These are phyloP conservation scores for sheep (Ovis aries) DNA, from an alignment of 2,113 vertebrate species.

Conservation along the genomic window ARS-UI_Ramb_v3.0 NC_056074.1:43705501-43706000, in stretches of 20 bases:
- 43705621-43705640: neutral
- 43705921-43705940: neutral
- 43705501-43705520: neutral
- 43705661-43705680: neutral
- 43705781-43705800: neutral
- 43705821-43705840: neutral
- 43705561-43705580: neutral
- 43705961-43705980: rapidly evolving
- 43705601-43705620: neutral
- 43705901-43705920: neutral
- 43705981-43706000: neutral
- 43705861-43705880: rapidly evolving
- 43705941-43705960: neutral
- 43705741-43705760: neutral
- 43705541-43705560: neutral
- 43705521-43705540: neutral
- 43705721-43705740: neutral
- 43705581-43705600: rapidly evolving
- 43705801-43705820: neutral
- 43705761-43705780: neutral
- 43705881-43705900: neutral
- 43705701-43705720: neutral
- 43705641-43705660: neutral
- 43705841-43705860: rapidly evolving
- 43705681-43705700: neutral